Base-by-base conservation (phyloP, 2,797 vertebrate species). In the Acanthornis magna region DNA sequence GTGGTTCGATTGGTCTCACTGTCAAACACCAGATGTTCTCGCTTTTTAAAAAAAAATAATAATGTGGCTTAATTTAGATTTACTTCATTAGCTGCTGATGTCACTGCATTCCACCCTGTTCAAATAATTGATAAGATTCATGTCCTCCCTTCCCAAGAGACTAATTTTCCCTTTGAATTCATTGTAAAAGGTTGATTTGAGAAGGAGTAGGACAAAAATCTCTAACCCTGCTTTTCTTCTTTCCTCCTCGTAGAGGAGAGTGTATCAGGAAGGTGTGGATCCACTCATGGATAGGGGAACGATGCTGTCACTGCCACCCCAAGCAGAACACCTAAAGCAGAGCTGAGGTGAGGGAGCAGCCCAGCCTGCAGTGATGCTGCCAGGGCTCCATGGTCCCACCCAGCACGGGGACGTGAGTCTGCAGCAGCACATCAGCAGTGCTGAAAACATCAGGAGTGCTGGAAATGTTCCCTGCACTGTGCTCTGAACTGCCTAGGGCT, bases 81-180 rank as follows among this genome's bases (percentile, higher is more conserved):
- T 95, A 79, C 63, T 95, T 97, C 88, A 80, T 94, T 96, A 94
- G 48, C 65, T 91, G 82, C 62, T 95, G 73, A 79, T 85, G 81
- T 91, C 74, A 73, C 62, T 94, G 60, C 71, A 93, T 95, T 77
- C 60, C 82, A 57, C 17, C 36, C 18, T 91, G 42, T 95, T 96
- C 91, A 89, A 95, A 86, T 93, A 93, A 88, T 72, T 96, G 47
- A 73, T n/a, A 89, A 74, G 16, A 87, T 82, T 91, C 55, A 51
- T 91, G 74, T 80, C 27, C 94, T 74, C 47, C 19, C 40, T 81
- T 88, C 66, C 78, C 11, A 38, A 88, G 90, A 84, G 79, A 48
- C 58, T 85, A 2, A 78, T 80, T 78, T 42, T 65, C 40, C 85
- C 79, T 85, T 86, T 71, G 23, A 72, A 13, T 83, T 83, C 58